Conservation (phyloP, 2,113 vertebrate genomes). For the Apodemus speciosus region DNA sequence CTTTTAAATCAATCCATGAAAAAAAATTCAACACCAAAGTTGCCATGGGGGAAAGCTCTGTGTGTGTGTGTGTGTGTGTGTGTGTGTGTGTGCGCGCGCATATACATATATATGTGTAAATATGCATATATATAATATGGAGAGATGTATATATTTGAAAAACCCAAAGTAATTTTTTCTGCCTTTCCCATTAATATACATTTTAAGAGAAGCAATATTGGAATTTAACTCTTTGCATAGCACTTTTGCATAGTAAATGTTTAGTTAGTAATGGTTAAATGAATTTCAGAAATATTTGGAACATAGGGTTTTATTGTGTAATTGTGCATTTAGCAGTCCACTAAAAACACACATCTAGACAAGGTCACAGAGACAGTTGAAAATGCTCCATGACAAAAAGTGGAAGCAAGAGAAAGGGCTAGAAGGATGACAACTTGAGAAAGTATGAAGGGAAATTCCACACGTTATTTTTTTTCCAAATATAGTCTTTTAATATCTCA, state of each 20-base stretch:
- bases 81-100: no score
- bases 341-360: background rate
- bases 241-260: background rate
- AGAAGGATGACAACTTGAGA: slow-evolving; percentile 46
- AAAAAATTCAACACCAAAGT: slow-evolving; percentile 18
- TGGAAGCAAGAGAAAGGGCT: background rate
- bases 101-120: background rate
- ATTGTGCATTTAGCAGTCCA: slow-evolving; percentile 19
- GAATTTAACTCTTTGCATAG: slow-evolving; percentile 41
- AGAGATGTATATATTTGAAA: background rate
- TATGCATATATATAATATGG: background rate
- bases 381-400: slow-evolving; percentile 21
- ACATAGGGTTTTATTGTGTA: slow-evolving; percentile 34
- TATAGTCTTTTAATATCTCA: slow-evolving; percentile 36
- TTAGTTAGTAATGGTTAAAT: slow-evolving; percentile 6
- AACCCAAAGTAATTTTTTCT: background rate
- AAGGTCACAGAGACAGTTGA: background rate
- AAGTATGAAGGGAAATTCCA: slow-evolving; percentile 63
- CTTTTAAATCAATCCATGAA: background rate
- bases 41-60: background rate
- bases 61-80: no score
- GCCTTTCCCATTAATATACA: slow-evolving; percentile 2
- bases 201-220: background rate
- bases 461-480: slow-evolving; percentile 58
- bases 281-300: slow-evolving; percentile 22